Conservation (phyloP, 2,113 vertebrate genomes). For the Rhadina sibilatrix region DNA sequence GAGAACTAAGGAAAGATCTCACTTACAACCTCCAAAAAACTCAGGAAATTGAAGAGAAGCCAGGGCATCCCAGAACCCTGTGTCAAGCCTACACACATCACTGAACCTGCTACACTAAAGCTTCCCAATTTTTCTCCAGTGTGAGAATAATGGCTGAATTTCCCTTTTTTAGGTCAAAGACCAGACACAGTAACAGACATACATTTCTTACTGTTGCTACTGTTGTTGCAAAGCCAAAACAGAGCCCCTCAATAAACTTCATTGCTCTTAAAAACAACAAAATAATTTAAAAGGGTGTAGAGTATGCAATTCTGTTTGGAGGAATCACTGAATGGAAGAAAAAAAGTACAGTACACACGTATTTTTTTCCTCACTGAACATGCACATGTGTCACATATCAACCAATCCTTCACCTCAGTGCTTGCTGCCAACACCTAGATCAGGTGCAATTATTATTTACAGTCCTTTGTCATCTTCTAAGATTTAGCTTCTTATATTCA, state of each 20-base stretch:
- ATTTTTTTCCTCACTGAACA: neutral
- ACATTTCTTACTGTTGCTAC: neutral
- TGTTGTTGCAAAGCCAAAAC: neutral
- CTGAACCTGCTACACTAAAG: neutral
- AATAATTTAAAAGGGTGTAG: neutral
- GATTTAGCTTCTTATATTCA: neutral
- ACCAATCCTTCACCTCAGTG: neutral
- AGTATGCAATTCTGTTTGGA: neutral
- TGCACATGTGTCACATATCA: neutral
- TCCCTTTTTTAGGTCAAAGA: neutral
- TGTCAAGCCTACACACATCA: fast-evolving
- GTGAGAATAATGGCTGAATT: neutral
- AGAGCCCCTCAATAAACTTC: neutral
- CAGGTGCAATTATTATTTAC: neutral
- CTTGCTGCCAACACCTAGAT: neutral
- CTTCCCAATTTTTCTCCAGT: neutral
- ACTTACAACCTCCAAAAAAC: neutral
- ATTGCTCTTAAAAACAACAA: neutral
- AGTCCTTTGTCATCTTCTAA: neutral
- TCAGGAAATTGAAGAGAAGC: neutral
- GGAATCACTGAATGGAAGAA: neutral
- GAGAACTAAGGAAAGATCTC: neutral
- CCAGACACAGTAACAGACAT: neutral
- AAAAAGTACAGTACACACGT: neutral
- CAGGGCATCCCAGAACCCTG: neutral